A percentile compares a stretch with the other conserved stretches of the same genome.
Conservation (phyloP, 2,888 invertebrate species). For the Anarsia innoxiella region DNA sequence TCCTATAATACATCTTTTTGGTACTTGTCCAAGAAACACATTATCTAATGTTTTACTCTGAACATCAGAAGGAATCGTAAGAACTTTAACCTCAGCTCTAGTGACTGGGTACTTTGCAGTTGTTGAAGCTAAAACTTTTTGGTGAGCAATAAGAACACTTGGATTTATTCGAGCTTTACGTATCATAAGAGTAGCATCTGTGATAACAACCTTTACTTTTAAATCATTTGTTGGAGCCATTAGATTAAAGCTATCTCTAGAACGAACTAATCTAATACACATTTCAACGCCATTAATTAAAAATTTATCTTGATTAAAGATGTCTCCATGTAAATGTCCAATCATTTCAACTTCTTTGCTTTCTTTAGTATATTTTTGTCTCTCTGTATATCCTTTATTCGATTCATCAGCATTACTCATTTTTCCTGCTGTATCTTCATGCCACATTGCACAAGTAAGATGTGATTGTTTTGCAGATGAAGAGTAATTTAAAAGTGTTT, state of each 20-base stretch:
- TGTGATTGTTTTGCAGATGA: slow-evolving; percentile 23
- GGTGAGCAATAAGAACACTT: slow-evolving; percentile 17
- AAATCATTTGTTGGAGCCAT: slow-evolving; percentile 10
- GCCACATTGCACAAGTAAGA: slow-evolving; percentile 22
- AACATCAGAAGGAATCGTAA: slow-evolving; percentile 21
- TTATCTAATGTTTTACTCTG: slow-evolving; percentile 22
- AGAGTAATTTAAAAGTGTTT: slow-evolving; percentile 25
- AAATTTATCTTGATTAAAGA: too few species aligned
- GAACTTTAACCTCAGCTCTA: slow-evolving; percentile 20
- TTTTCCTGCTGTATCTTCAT: slow-evolving; percentile 18
- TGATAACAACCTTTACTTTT: slow-evolving; percentile 16
- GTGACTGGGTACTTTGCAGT: slow-evolving; percentile 25
- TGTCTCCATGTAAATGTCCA: too few species aligned
- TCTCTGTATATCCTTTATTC: slow-evolving; percentile 18
- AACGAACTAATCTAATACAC: slow-evolving; percentile 16
- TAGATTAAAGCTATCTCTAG: slow-evolving; percentile 11
- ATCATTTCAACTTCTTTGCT: too few species aligned
- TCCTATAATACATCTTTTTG: slow-evolving; percentile 21
- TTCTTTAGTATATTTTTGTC: too few species aligned
- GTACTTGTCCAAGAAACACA: slow-evolving; percentile 21
- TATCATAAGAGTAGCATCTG: slow-evolving; percentile 16
- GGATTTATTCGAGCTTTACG: slow-evolving; percentile 17
- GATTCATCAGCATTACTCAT: slow-evolving; percentile 12
- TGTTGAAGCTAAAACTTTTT: slow-evolving; percentile 18
- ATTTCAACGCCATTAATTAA: slow-evolving; percentile 22